Base-by-base conservation (phyloP, 1,140 invertebrate genomes). In the Aphaenogaster floridana region DNA sequence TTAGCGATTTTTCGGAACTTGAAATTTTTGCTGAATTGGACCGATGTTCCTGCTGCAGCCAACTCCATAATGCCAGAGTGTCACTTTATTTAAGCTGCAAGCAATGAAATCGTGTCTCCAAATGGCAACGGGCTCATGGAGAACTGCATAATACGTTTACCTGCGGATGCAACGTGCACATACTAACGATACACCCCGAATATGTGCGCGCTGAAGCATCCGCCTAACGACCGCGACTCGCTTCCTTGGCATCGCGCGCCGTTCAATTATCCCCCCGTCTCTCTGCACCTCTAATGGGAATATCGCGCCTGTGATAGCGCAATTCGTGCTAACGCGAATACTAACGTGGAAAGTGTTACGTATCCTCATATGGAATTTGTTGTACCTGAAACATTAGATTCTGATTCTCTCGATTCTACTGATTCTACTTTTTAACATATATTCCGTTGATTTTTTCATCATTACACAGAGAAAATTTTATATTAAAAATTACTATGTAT, bases 231-330 rank as follows among this genome's bases (percentile, higher is more conserved):
- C 36, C 74, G 76, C 76, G 80, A 80, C 80, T 71, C 64, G 74
- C 74, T 69, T 76, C 61, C 63, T 85, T 84, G 50, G 74, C 80
- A 85, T 86, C 61, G 87, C 74, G 64, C 80, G 80, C 80, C 69
- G 74, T 90, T 90, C 89, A 90, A 90, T 90, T 90, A 90, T 90
- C 86, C 74, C 34, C 34, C 48, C 42, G 84, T 57, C 81, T 61
- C 64, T 72, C 68, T n/a, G 21, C 54, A 59, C 39, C 71, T 69
- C 48, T 64, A 80, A 76, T 61, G 66, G 79, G 72, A 90, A 89
- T 90, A 89, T 89, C 77, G 54, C 54, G 52, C 77, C 28, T 34
- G 36, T 54, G 64, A 52, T 64, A 86, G 45, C 50, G 87, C 71
- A 86, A 86, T 90, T 90, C 83, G 39, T 76, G 63, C 76, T 89